Evolutionary conservation across 1,140 invertebrate genomes (phyloP).

Genomic region (Tetragnatha versicolor): DNA sequence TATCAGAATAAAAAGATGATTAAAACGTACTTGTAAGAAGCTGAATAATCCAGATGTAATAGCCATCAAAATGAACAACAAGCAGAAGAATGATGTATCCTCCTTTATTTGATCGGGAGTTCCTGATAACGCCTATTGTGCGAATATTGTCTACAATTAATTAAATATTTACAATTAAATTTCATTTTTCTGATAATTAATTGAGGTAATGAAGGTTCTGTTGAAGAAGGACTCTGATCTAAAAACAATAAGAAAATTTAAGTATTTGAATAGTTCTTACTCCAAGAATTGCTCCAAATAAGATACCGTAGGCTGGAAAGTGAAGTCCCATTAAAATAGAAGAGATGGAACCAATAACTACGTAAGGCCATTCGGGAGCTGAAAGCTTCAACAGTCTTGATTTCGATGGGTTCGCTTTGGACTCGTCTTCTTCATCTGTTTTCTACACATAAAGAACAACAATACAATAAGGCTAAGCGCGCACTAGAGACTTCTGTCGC

Average conservation of each 20-base stretch:
- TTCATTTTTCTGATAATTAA: no score
- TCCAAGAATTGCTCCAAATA: conserved; percentile 84
- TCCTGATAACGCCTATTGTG: conserved; percentile 32
- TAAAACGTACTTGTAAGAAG: conserved; percentile 65
- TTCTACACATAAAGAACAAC: background rate
- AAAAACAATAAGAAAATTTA: no score
- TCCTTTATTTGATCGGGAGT: background rate
- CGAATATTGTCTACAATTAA: no score
- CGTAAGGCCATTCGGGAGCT: conserved; percentile 77
- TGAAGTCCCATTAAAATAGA: conserved; percentile 76
- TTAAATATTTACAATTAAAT: no score
- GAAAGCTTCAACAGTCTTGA: conserved; percentile 76
- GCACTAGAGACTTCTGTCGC: no score
- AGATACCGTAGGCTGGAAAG: conserved; percentile 80
- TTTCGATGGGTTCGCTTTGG: conserved; percentile 61
- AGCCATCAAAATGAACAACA: conserved; percentile 74
- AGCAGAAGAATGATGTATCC: conserved; percentile 72
- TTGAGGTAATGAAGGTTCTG: no score
- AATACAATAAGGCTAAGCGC: no score
- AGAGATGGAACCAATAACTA: conserved; percentile 75
- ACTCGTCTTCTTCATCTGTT: conserved; percentile 33
- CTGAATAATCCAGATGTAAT: conserved; percentile 71
- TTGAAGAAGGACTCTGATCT: no score
- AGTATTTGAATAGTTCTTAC: no score
- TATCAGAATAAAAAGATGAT: background rate